A percentile compares a stretch with the other conserved stretches of the same genome.
phyloP scores from a whole-genome alignment of 1,140 invertebrate species.

The Drosophila nasuta region DNA sequence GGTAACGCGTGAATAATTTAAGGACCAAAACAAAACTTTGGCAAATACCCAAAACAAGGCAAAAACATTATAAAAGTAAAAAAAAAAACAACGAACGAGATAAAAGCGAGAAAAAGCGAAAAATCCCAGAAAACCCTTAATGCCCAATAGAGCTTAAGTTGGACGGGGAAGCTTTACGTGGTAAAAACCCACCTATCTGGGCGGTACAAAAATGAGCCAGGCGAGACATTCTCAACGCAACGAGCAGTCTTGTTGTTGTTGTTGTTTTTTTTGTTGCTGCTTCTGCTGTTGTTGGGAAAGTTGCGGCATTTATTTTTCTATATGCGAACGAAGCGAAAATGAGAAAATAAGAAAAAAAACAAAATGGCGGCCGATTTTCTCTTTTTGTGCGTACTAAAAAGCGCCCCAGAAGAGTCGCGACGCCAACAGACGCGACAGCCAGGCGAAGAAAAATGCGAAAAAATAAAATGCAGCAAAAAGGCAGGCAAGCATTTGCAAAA shows the following conservation, averaged over 20 bases:
- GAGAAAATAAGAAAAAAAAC: slow-evolving; percentile 81
- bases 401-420: slow-evolving; percentile 57
- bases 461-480: slow-evolving; percentile 73
- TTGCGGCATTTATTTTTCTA: slow-evolving; percentile 84
- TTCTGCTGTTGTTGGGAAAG: slow-evolving; percentile 48
- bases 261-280: background rate
- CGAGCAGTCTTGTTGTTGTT: slow-evolving; percentile 48
- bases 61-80: background rate
- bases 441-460: slow-evolving; percentile 76
- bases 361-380: slow-evolving; percentile 79
- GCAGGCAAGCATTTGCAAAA: slow-evolving; percentile 18
- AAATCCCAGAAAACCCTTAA: slow-evolving; percentile 74
- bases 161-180: slow-evolving; percentile 28
- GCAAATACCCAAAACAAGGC: slow-evolving; percentile 61
- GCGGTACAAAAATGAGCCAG: slow-evolving; percentile 33
- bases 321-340: slow-evolving; percentile 77
- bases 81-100: slow-evolving; percentile 22
- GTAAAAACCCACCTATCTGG: slow-evolving; percentile 12
- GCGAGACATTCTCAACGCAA: slow-evolving; percentile 1
- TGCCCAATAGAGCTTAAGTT: slow-evolving; percentile 80
- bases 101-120: slow-evolving; percentile 40
- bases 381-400: slow-evolving; percentile 82
- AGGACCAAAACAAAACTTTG: slow-evolving; percentile 67
- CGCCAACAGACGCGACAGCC: slow-evolving; percentile 32
- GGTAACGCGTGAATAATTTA: slow-evolving; percentile 77